Evolutionary conservation across 2,797 vertebrate genomes (phyloP).

Genomic region (Bradypus variegatus): DNA sequence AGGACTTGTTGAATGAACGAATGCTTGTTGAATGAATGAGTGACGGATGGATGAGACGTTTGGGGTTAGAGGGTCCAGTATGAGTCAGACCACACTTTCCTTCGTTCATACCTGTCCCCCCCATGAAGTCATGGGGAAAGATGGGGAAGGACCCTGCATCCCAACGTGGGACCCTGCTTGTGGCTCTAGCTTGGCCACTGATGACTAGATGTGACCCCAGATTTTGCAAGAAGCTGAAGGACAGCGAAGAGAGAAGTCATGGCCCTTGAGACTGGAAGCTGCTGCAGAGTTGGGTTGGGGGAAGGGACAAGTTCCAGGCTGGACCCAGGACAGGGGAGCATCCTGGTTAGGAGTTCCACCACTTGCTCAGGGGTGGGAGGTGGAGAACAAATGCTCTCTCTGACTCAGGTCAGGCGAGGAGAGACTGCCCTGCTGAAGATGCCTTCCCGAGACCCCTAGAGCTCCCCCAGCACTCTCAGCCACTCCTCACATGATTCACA

Average conservation of each 20-base stretch:
- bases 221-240: background rate
- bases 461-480: background rate
- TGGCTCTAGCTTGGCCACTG: background rate
- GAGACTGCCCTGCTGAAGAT: background rate
- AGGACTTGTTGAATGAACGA: background rate
- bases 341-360: background rate
- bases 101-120: background rate
- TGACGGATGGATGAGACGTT: background rate
- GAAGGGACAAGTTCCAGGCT: background rate
- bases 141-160: no score
- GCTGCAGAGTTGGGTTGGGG: background rate
- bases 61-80: background rate
- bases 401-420: background rate
- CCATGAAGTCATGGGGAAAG: background rate
- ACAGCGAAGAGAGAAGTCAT: background rate
- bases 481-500: background rate
- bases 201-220: background rate
- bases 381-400: background rate
- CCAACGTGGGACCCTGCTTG: background rate
- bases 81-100: background rate
- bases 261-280: background rate
- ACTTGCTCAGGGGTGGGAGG: no score
- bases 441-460: background rate
- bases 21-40: background rate
- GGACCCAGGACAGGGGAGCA: background rate